A percentile compares a stretch with the other conserved stretches of the same genome.
phyloP scores from a whole-genome alignment of 2,888 invertebrate genomes.

The Cosmia pyralina region DNA sequence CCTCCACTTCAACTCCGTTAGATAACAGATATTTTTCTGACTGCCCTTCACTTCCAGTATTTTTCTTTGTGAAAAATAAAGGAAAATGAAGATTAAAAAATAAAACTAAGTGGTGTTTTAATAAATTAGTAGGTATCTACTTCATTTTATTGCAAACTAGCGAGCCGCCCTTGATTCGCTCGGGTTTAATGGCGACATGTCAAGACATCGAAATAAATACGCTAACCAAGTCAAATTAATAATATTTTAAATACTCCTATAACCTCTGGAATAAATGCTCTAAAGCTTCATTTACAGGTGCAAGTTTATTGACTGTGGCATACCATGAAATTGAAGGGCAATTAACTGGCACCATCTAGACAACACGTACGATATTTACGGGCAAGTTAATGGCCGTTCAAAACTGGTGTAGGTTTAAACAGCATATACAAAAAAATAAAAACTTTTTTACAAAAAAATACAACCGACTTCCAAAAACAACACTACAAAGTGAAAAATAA shows the following conservation, averaged over 20 bases:
- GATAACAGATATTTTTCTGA: neutral
- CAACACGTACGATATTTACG: too few relatives aligned
- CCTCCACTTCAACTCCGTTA: neutral
- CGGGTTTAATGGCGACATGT: neutral
- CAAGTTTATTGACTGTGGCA: too few relatives aligned
- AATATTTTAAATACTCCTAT: neutral
- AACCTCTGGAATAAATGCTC: neutral
- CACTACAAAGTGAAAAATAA: too few relatives aligned
- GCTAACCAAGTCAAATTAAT: too few relatives aligned
- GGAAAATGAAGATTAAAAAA: neutral
- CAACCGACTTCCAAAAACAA: too few relatives aligned
- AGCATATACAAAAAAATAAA: too few relatives aligned
- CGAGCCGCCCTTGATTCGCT: neutral
- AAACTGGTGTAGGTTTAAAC: too few relatives aligned
- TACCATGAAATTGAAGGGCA: too few relatives aligned
- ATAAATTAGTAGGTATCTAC: neutral
- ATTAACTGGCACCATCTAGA: too few relatives aligned
- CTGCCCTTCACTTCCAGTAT: neutral
- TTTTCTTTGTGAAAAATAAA: neutral
- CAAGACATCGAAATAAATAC: neutral
- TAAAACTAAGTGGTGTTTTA: neutral
- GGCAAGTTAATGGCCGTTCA: too few relatives aligned
- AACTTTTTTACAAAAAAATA: too few relatives aligned
- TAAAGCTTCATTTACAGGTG: neutral
- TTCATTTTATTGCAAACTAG: neutral